Conservation (phyloP, 2,797 vertebrate genomes). For the Pempheris klunzingeri region DNA sequence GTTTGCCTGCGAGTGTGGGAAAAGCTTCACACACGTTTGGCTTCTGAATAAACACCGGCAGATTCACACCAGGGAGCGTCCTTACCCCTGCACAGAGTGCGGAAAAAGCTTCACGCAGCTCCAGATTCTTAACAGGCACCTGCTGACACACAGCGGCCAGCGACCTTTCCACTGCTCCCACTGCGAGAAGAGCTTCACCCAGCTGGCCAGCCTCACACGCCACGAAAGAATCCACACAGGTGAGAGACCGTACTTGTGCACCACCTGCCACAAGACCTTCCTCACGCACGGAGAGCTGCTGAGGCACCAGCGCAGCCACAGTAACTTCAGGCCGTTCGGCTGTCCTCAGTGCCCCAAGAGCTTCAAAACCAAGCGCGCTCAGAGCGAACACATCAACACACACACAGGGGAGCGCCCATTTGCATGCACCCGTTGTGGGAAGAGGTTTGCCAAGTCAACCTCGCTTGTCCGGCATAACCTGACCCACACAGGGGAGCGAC, state of each 20-base stretch:
- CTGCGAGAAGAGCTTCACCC: conserved; percentile 78
- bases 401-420: conserved; percentile 72
- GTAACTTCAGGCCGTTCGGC: conserved; percentile 62
- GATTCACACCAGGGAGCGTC: conserved; percentile 72
- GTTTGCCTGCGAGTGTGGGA: conserved; percentile 74
- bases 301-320: conserved; percentile 78
- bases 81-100: conserved; percentile 65
- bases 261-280: conserved; percentile 75
- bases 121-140: conserved; percentile 77
- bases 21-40: conserved; percentile 77
- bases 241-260: conserved; percentile 74
- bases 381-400: conserved; percentile 70
- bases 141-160: conserved; percentile 73
- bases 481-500: conserved; percentile 78
- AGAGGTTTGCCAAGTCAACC: conserved; percentile 75
- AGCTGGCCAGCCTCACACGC: conserved; percentile 74
- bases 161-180: conserved; percentile 70
- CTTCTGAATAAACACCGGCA: conserved; percentile 76
- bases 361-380: conserved; percentile 77
- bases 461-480: conserved; percentile 75
- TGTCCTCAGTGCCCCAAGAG: conserved; percentile 75
- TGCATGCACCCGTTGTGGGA: conserved; percentile 58
- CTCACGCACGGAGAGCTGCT: conserved; percentile 74
- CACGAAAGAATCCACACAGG: conserved; percentile 75
- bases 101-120: conserved; percentile 79